Percentiles rank a stretch among this genome's conserved stretches.
Conservation (phyloP, 1,140 invertebrate genomes). For the Zaprionus capensis region DNA sequence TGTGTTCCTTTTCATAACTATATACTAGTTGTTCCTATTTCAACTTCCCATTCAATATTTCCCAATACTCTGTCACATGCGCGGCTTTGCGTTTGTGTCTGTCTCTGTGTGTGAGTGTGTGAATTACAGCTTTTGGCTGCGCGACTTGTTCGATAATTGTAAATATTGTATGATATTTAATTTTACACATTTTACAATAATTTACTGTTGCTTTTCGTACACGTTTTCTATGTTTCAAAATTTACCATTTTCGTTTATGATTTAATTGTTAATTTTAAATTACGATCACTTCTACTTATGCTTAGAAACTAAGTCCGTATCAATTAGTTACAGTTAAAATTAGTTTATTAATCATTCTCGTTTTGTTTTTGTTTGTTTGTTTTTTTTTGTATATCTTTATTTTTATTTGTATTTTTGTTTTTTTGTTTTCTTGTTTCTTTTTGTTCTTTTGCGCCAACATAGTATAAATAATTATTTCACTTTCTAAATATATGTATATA, state of each 20-base stretch:
- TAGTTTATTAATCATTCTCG: constrained; percentile 38
- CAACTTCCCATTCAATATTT: constrained; percentile 15
- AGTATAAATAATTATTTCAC: constrained; percentile 76
- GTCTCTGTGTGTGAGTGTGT: background rate
- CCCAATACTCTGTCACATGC: constrained; percentile 21
- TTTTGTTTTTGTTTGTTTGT: constrained; percentile 29
- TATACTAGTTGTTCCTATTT: constrained; percentile 16
- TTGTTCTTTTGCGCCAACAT: constrained; percentile 76
- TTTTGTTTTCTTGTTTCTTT: constrained; percentile 12
- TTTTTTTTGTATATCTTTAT: constrained; percentile 20
- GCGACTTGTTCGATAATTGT: constrained; percentile 54
- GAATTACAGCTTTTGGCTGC: background rate
- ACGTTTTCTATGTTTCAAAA: constrained; percentile 67
- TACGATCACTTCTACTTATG: constrained; percentile 80
- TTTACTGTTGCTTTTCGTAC: constrained; percentile 81
- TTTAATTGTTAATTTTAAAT: constrained; percentile 80
- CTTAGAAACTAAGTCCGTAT: constrained; percentile 77
- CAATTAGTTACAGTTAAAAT: constrained; percentile 68
- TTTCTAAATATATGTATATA: constrained; percentile 82
- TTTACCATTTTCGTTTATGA: constrained; percentile 48
- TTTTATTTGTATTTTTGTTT: constrained; percentile 9
- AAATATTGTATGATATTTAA: constrained; percentile 62
- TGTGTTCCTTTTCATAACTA: constrained; percentile 18
- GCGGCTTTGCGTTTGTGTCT: background rate
- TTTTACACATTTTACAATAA: constrained; percentile 72